Percentiles rank a stretch among this genome's conserved stretches.
phyloP scores from a whole-genome alignment of 2,113 vertebrate genomes.

The Oryzias javanicus region DNA sequence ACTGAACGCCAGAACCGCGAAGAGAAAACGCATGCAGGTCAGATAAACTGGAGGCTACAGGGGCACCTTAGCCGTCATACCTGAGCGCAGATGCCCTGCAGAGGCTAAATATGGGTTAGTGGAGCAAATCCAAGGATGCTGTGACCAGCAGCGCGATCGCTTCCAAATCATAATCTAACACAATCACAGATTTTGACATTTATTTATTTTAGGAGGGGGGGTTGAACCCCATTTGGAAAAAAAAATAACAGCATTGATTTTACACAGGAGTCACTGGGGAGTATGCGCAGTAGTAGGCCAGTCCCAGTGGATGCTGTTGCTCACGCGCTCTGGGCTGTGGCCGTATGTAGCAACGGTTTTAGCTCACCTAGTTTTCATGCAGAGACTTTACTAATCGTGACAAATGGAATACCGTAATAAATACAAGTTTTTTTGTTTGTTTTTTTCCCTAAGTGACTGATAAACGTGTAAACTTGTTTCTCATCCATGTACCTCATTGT shows the following conservation, averaged over 20 bases:
- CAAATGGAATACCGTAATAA: neutral
- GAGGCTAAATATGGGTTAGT: constrained; percentile 66
- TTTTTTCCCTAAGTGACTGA: neutral
- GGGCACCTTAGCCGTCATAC: constrained; percentile 20
- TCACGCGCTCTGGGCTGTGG: neutral
- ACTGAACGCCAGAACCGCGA: neutral
- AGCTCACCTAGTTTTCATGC: neutral
- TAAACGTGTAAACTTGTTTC: constrained; percentile 12
- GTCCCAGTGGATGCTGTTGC: constrained; percentile 7
- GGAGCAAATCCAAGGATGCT: constrained; percentile 54
- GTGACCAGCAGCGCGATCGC: constrained; percentile 12
- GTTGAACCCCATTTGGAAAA: neutral
- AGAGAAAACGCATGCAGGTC: constrained; percentile 15
- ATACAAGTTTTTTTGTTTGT: neutral
- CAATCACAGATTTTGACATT: no score
- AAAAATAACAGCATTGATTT: neutral
- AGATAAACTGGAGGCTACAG: neutral
- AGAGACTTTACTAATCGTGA: neutral
- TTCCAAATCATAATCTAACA: neutral
- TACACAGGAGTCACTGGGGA: neutral
- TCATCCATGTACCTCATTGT: no score
- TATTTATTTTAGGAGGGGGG: neutral
- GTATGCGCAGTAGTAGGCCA: constrained; percentile 19
- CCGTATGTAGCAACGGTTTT: neutral
- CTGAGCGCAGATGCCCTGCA: constrained; percentile 6